These are phyloP conservation scores for Tipula unca DNA, from an alignment of 2,888 invertebrate genomes.

Conservation along the genomic window DNA sequence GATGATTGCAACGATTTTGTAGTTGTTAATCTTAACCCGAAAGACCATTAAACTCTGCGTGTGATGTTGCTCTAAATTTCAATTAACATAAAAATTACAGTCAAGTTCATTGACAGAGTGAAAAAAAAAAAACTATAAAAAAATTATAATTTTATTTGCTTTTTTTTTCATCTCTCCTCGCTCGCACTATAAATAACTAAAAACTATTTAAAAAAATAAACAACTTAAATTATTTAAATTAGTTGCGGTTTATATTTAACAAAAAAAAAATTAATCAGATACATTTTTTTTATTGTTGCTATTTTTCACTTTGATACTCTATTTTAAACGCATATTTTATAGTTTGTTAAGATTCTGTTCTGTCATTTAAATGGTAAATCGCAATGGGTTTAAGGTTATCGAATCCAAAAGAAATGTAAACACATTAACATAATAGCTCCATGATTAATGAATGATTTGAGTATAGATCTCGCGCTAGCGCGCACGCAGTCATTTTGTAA, in stretches of 20 bases:
- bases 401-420: not conserved
- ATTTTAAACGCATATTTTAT: not conserved
- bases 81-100: not conserved
- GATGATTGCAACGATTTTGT: no score
- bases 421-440: not conserved
- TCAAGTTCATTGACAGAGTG: not conserved
- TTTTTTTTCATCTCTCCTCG: no score
- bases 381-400: not conserved
- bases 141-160: not conserved
- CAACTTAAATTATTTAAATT: not conserved
- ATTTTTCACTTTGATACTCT: not conserved
- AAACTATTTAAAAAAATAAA: not conserved
- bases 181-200: no score
- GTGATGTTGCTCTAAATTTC: not conserved
- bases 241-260: not conserved
- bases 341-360: not conserved
- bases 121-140: not conserved
- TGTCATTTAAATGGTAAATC: not conserved
- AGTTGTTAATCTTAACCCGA: no score
- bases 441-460: not conserved
- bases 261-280: no score
- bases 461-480: not conserved
- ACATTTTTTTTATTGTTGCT: not conserved
- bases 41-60: not conserved
- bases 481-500: no score